phyloP scores from a whole-genome alignment of 2,113 vertebrate species.

The Dascyllus trimaculatus region DNA sequence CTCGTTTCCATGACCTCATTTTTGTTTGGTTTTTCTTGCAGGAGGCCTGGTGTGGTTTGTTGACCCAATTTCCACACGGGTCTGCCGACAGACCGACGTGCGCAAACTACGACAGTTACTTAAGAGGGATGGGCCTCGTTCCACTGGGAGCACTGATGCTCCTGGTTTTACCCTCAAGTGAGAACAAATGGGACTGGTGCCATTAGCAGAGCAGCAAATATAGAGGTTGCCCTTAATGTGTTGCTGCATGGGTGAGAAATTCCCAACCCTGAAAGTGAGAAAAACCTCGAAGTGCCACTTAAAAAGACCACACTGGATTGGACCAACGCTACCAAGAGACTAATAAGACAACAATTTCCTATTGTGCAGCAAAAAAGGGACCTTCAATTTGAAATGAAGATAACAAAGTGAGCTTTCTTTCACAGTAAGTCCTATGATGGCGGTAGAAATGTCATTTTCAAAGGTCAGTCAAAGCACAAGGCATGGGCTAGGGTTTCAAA shows the following conservation, averaged over 20 bases:
- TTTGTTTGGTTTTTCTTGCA: conserved; percentile 74
- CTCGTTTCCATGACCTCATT: conserved; percentile 81
- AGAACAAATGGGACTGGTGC: conserved; percentile 52
- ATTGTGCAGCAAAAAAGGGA: not conserved
- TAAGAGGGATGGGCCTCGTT: conserved; percentile 45
- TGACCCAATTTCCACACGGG: conserved; percentile 71
- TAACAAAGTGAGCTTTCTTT: conserved; percentile 11
- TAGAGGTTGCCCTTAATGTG: conserved; percentile 61
- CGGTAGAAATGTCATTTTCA: conserved; percentile 3
- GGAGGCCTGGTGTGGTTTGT: conserved; percentile 64
- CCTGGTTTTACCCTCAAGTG: conserved; percentile 24
- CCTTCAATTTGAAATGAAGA: conserved; percentile 9
- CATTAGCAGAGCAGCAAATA: conserved; percentile 58
- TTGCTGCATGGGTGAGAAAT: conserved; percentile 42
- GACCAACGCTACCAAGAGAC: conserved; percentile 15
- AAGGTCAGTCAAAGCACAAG: not conserved
- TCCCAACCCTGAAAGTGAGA: conserved; percentile 38
- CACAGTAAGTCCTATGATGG: not conserved
- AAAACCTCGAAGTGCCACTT: conserved; percentile 42
- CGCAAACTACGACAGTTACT: conserved; percentile 52
- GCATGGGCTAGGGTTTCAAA: not conserved
- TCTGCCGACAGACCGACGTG: conserved; percentile 17
- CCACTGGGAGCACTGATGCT: conserved; percentile 50
- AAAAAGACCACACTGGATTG: conserved; percentile 25
- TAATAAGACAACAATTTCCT: conserved; percentile 27